Evolutionary conservation across 92 coral and sea anemone species (phyloP).

Genomic region (Porites lobata): DNA sequence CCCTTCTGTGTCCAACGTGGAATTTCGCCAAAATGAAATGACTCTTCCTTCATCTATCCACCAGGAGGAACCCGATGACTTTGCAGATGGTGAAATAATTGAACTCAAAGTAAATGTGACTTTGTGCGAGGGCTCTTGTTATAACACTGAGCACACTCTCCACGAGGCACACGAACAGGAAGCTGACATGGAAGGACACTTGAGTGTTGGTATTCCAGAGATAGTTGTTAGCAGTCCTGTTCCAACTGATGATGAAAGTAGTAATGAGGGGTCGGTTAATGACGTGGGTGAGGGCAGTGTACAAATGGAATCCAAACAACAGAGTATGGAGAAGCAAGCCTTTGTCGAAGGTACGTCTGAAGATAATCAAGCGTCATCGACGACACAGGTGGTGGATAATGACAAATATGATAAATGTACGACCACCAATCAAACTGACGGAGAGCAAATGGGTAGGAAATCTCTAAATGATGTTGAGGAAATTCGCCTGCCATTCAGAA

Average conservation of each 20-base stretch:
- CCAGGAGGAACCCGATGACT: not conserved
- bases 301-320: not conserved
- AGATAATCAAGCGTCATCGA: not conserved
- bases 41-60: not conserved
- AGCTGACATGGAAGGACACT: not conserved
- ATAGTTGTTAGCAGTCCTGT: constrained; percentile 47
- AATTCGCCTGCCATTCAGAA: not conserved
- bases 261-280: constrained; percentile 9
- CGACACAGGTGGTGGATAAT: not conserved
- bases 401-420: not conserved
- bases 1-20: not conserved
- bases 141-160: not conserved
- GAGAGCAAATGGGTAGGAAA: not conserved
- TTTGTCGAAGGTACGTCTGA: not conserved
- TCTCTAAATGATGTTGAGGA: not conserved
- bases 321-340: not conserved
- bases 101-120: not conserved
- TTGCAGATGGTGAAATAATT: not conserved
- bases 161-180: not conserved
- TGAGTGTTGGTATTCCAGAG: constrained; percentile 19
- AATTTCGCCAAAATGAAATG: not conserved
- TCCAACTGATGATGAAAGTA: constrained; percentile 21
- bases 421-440: not conserved
- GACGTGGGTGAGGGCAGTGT: not conserved
- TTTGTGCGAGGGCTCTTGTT: too few species aligned